Evolutionary conservation across 2,888 invertebrate genomes (phyloP).

Genomic region (Nysson spinosus): DNA sequence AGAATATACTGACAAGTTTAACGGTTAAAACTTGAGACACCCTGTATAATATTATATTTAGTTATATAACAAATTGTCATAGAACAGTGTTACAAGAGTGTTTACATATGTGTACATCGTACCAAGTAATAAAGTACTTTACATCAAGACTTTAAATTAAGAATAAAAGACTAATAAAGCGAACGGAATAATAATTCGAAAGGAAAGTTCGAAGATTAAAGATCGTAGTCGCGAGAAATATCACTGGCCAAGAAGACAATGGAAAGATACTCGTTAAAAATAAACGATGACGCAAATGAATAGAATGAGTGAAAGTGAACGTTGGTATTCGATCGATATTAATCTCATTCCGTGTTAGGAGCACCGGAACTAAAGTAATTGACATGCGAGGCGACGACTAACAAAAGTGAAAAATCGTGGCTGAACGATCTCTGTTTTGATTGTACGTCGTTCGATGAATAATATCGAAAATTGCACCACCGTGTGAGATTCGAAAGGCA

Average conservation of each 20-base stretch:
- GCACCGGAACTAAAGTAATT: slow-evolving; percentile 35
- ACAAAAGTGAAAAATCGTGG: slow-evolving; percentile 54
- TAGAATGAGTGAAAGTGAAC: slow-evolving; percentile 37
- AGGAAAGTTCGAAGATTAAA: too few relatives aligned
- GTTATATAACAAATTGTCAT: too few relatives aligned
- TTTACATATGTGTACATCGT: too few relatives aligned
- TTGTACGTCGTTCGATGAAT: not conserved
- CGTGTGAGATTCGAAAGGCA: slow-evolving; percentile 26
- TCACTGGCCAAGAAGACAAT: not conserved
- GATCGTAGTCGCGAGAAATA: too few relatives aligned
- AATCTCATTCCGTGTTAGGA: slow-evolving; percentile 42
- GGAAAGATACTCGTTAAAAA: not conserved
- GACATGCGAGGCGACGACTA: slow-evolving; percentile 36
- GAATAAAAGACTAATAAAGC: too few relatives aligned
- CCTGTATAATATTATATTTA: too few relatives aligned
- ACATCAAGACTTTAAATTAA: too few relatives aligned
- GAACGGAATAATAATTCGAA: too few relatives aligned
- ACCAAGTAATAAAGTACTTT: too few relatives aligned
- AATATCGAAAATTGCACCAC: slow-evolving; percentile 39
- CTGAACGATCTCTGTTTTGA: slow-evolving; percentile 1
- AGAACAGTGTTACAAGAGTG: too few relatives aligned
- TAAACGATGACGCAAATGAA: slow-evolving; percentile 20
- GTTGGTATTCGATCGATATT: slow-evolving; percentile 38
- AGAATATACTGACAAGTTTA: too few relatives aligned
- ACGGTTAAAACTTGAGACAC: too few relatives aligned